Percentiles rank a stretch among this genome's conserved stretches.
These are phyloP conservation scores for Solea solea DNA, from an alignment of 2,113 vertebrate genomes.

Conservation along the genomic window DNA sequence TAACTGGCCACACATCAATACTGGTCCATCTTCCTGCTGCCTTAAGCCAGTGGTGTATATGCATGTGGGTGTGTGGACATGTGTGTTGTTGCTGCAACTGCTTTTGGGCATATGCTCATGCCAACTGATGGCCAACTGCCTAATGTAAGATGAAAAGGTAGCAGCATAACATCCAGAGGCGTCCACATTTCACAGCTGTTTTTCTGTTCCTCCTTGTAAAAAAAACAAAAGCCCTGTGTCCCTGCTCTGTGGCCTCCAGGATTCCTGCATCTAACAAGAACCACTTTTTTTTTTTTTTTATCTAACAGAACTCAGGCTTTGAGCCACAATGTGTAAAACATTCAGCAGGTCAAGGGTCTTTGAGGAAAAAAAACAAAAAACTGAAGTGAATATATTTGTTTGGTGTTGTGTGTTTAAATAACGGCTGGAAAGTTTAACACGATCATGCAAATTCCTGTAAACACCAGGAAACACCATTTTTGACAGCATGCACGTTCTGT, in stretches of 20 bases:
- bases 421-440: too few relatives aligned
- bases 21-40: constrained; percentile 14
- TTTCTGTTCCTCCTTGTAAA: constrained; percentile 36
- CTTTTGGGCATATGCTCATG: constrained; percentile 49
- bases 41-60: constrained; percentile 31
- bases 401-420: not conserved
- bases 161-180: constrained; percentile 69
- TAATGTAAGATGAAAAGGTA: constrained; percentile 73
- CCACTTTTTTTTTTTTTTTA: constrained; percentile 44
- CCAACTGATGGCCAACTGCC: constrained; percentile 64
- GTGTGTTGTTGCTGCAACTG: constrained; percentile 34
- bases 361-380: constrained; percentile 16
- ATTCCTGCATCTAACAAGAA: constrained; percentile 44
- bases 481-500: too few relatives aligned
- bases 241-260: constrained; percentile 37
- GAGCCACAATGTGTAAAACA: constrained; percentile 40
- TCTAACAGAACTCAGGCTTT: constrained; percentile 50
- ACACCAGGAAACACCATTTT: too few relatives aligned
- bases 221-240: constrained; percentile 42
- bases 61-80: constrained; percentile 22
- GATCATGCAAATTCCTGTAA: too few relatives aligned
- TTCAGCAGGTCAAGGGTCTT: constrained; percentile 15
- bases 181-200: constrained; percentile 61
- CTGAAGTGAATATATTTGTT: not conserved
- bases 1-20: constrained; percentile 37